phyloP scores from a whole-genome alignment of 2,888 invertebrate genomes.

The Nemotelus nigrinus region DNA sequence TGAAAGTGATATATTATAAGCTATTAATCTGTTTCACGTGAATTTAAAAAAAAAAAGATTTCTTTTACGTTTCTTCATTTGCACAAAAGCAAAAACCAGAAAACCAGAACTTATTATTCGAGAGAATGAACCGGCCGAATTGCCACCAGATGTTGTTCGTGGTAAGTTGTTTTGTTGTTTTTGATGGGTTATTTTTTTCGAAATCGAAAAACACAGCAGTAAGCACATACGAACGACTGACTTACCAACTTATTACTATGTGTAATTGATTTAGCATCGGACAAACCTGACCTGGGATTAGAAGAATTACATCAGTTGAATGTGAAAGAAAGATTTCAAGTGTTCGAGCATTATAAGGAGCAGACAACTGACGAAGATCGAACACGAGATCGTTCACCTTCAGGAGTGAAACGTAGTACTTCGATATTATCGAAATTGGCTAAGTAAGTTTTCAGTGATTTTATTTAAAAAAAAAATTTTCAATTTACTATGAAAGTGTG shows the following conservation, averaged over 20 bases:
- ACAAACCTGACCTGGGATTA: conserved; percentile 85
- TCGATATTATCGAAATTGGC: conserved; percentile 83
- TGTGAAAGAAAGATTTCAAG: conserved; percentile 85
- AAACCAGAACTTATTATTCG: conserved; percentile 90
- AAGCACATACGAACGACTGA: background rate
- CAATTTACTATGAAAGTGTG: too few species aligned
- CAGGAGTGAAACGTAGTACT: conserved; percentile 72
- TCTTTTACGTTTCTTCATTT: too few species aligned
- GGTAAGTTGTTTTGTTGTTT: conserved; percentile 53
- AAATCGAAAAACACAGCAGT: background rate
- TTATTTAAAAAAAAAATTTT: background rate
- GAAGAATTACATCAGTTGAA: conserved; percentile 84
- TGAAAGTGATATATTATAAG: too few species aligned
- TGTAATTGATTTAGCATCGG: conserved; percentile 71
- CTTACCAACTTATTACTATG: too few species aligned
- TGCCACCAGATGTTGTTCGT: conserved; percentile 92
- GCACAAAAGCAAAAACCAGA: conserved; percentile 65
- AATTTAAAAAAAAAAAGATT: too few species aligned
- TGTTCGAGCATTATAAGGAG: conserved; percentile 71
- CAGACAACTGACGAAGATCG: conserved; percentile 62
- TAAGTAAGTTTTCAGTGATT: conserved; percentile 68
- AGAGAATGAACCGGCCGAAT: conserved; percentile 88
- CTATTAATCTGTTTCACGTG: too few species aligned
- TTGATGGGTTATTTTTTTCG: conserved; percentile 25
- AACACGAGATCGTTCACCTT: conserved; percentile 39